Base-by-base conservation (phyloP, 2,113 vertebrate species). In the Agelaius tricolor region DNA sequence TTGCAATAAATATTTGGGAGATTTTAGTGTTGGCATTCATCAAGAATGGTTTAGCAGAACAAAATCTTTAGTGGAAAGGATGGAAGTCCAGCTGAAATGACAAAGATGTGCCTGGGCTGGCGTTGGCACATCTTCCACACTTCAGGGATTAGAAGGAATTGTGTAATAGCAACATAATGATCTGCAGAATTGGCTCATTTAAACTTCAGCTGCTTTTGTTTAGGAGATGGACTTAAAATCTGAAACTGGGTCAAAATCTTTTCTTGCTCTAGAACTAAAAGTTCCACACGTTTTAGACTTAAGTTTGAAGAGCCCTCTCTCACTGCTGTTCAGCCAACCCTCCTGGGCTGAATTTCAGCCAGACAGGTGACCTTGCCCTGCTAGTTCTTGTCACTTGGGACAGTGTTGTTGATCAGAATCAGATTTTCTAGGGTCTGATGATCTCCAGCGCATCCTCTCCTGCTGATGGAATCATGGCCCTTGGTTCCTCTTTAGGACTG, bases 121-220 rank as follows among this genome's bases (percentile, higher is more conserved):
- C 6, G 8, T 86, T 97, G 96, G 94, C 94, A 96, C 93, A 95
- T 95, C 94, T 91, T 96, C 93, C 75, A 78, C 62, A 86, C 93
- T 91, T 96, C 57, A 66, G 93, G 93, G 93, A 96, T 97, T 96
- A 86, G 82, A 93, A 90, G 77, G 93, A 96, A 95, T 97, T 97
- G 96, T 94, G 96, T 95, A 97, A 97, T 79, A 96, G 90, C 95
- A 73, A 73, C 63, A 76, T 96, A 96, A 94, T 82, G 94, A 93
- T 97, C 88, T 96, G 86, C 79, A 93, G 89, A 95, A 92, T 92
- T 97, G 95, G 94, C 96, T 94, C 88, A 59, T 94, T 96, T 97
- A 78, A 96, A 87, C 80, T 92, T 96, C 94, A 97, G 95, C 96
- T 97, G 96, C 93, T 97, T 97, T 97, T 95, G 93, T 95, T 97